Conservation (phyloP, 1,140 invertebrate genomes). For the Cydia amplana region DNA sequence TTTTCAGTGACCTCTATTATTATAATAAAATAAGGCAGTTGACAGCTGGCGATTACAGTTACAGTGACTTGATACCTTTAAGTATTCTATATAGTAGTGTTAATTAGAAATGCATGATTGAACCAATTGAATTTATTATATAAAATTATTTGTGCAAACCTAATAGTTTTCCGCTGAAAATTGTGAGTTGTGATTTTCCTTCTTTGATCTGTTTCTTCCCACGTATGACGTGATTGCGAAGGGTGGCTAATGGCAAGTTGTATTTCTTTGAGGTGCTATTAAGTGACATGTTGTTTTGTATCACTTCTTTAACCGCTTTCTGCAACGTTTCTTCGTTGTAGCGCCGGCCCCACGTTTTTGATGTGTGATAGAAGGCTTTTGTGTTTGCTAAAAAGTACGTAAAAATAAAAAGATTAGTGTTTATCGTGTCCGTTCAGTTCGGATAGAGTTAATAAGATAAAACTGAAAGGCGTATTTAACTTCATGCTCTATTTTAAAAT, state of each 20-base stretch:
- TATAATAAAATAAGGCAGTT: too few relatives aligned
- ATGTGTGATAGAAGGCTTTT: background rate
- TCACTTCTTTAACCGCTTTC: background rate
- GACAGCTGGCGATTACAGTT: too few relatives aligned
- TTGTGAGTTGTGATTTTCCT: background rate
- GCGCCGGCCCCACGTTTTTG: background rate
- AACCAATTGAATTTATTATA: too few relatives aligned
- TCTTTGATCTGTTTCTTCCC: background rate
- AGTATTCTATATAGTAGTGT: too few relatives aligned
- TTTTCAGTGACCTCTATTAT: too few relatives aligned
- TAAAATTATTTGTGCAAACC: too few relatives aligned
- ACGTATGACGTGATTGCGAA: background rate
- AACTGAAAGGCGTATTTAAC: too few relatives aligned
- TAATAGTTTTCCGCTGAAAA: background rate
- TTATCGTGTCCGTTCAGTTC: too few relatives aligned
- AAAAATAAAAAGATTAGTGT: background rate
- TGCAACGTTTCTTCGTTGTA: background rate
- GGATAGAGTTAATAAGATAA: too few relatives aligned
- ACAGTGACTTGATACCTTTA: too few relatives aligned
- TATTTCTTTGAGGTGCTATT: background rate
- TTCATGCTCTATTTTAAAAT: too few relatives aligned
- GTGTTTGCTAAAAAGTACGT: background rate
- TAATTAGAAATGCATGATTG: too few relatives aligned
- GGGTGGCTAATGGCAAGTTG: background rate
- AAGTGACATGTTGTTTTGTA: background rate